These are phyloP conservation scores for Amia ocellicauda DNA, from an alignment of 2,113 vertebrate species.

Conservation along the genomic window DNA sequence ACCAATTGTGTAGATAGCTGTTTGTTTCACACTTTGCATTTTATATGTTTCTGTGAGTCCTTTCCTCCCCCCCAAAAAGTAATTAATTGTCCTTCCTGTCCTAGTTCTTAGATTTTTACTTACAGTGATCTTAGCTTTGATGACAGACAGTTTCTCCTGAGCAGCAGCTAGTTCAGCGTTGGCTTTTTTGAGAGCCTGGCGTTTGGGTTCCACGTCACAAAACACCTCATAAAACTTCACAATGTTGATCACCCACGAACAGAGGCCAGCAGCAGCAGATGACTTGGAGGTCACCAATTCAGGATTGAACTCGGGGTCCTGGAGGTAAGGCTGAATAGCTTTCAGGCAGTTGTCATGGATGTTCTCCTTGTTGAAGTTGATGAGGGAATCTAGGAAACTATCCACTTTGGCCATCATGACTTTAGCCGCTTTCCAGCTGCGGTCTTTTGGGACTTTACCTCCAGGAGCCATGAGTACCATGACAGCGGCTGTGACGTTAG, in stretches of 20 bases:
- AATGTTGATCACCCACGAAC: constrained; percentile 94
- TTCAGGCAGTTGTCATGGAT: constrained; percentile 87
- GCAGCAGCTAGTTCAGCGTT: constrained; percentile 78
- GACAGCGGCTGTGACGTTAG: constrained; percentile 85
- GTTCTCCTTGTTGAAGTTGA: constrained; percentile 88
- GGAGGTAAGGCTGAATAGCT: constrained; percentile 83
- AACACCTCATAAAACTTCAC: constrained; percentile 80
- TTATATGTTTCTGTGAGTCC: too few relatives aligned
- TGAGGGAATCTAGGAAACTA: constrained; percentile 80
- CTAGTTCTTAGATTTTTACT: constrained; percentile 47
- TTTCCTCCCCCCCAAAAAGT: too few relatives aligned
- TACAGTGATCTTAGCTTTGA: constrained; percentile 86
- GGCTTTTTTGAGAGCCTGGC: constrained; percentile 80
- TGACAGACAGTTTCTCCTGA: constrained; percentile 78
- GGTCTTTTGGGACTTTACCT: constrained; percentile 85
- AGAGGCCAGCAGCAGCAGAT: constrained; percentile 79
- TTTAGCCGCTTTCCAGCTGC: constrained; percentile 91
- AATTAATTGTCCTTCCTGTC: too few relatives aligned
- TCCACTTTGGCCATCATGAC: constrained; percentile 86
- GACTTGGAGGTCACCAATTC: constrained; percentile 86
- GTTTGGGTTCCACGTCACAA: constrained; percentile 91
- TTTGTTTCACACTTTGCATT: too few relatives aligned
- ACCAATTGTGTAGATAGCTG: too few relatives aligned
- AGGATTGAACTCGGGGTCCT: constrained; percentile 81
- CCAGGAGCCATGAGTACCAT: constrained; percentile 82